Base-by-base conservation (phyloP, 1,140 invertebrate species). In the Plectrocnemia conspersa region DNA sequence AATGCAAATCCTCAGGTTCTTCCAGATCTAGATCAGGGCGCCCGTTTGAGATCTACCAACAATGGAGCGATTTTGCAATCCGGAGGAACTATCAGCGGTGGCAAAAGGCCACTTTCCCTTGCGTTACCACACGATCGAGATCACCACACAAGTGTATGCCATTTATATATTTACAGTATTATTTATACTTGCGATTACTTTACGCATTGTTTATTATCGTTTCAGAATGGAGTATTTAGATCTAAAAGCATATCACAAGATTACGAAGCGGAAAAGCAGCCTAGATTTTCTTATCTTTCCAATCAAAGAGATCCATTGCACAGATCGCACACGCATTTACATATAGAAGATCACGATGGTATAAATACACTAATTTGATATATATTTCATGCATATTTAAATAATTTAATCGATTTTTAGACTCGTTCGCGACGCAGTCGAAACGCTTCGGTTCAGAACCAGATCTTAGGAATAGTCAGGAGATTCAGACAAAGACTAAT, bases 41-140 rank as follows among this genome's bases (percentile, higher is more conserved):
- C 82, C 11, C 75, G 80, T 32, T 68, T 89, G 24, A 77, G 85
- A 27, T 78, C 80, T 40, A 90, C 87, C 5, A 80, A 87, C 66
- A 90, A 91, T 72, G 88, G 87, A 16, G 81, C 79, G 58, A 87
- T 89, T 59, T 70, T 90, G 25, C 85, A 87, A 50, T 82, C 83
- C 10, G 85, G 85, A 5, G 88, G 87, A 10, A 89, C 88, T 52
- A 83, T 89, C 63, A 84, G 81, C 58, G 85, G 84, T 1, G n/a
- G n/a, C n/a, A 68, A 82, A 11, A 68, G 76, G 56, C 71, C 73
- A 66, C 69, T 48, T 23, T 68, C 23, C 50, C 69, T 19, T 27
- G 67, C 3, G 52, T 67, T 36, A 66, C 56, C 53, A 4, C 47
- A 59, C 21, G 55, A 55, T 21, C 32, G 54, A 13, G 52, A 59